Evolutionary conservation across 2,113 vertebrate genomes (phyloP), one percentile per base, ranked within the genome.

Genomic region (Ammodytes marinus): DNA sequence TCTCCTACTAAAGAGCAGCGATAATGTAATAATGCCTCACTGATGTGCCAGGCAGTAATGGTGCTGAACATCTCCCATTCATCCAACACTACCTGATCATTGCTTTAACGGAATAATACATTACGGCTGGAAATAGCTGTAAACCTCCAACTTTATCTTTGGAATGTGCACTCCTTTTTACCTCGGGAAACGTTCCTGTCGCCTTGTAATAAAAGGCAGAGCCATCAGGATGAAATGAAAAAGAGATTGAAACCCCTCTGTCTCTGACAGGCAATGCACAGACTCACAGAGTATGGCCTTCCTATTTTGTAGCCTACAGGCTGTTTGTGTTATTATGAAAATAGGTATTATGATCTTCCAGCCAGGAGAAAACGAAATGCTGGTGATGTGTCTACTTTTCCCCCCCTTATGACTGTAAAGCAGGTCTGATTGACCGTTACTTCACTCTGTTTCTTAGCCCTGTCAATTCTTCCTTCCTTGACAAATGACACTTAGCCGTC

Each of bases 1-100:
- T 97, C 96, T 95, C 96, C 96, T 96, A 95, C 96, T 97, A 97
- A 97, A 97, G 96, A 96, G 96, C 96, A 96, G 95, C 95, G 95
- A 95, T 97, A 96, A 97, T 96, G 96, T 97, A 97, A 97, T 97
- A 96, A 97, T 96, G 96, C 96, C 96, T 95, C 96, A 95, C 95
- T 96, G 96, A 97, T 96, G 96, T 97, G 95, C 95, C 96, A 95
- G 95, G 94, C 96, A 93, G 96, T 97, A 97, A 97, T 97, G 96
- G 96, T 96, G 95, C 96, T 95, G 96, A 97, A 97, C 96, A 96
- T 95, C 96, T 96, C 95, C 95, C 96, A 96, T 97, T 97, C 96
- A 96, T 96, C 96, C 96, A 96, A 96, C 94, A 94, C 95, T 96
- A 96, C 96, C 96, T 97, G 96, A 97, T 95, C 95, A 95, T 95